Percentiles rank a stretch among this genome's conserved stretches.
Conservation (phyloP, 2,113 vertebrate genomes). For the Brachyhypopomus gauderio region DNA sequence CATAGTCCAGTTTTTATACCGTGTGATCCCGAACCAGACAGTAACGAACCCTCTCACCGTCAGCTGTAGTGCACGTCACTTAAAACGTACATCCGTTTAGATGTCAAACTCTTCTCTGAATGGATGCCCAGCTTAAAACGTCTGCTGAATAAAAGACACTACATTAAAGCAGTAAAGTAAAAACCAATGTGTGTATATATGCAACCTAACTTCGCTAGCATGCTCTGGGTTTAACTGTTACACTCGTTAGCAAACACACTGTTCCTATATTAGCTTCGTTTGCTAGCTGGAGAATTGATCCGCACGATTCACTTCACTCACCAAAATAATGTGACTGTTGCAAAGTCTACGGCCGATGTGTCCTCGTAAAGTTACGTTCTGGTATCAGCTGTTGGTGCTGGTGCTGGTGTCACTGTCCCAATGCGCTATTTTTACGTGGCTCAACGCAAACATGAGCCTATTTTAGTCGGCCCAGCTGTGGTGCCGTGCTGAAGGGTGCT, state of each 20-base stretch:
- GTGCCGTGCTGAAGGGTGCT: background rate
- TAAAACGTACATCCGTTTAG: background rate
- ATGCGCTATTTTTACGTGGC: constrained; percentile 4
- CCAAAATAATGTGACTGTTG: background rate
- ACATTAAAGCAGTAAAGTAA: background rate
- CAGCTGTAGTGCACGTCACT: background rate
- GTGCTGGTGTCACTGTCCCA: background rate
- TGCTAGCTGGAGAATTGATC: too few species aligned
- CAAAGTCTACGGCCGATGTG: background rate
- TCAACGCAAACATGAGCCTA: background rate
- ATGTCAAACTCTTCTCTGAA: background rate
- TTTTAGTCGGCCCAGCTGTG: background rate
- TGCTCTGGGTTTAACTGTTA: too few species aligned
- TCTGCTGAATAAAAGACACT: background rate
- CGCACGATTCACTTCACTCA: background rate
- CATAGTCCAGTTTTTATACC: constrained; percentile 58
- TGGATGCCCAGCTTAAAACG: background rate
- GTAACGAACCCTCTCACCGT: background rate
- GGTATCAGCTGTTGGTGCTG: background rate
- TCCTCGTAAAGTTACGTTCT: background rate
- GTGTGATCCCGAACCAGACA: background rate
- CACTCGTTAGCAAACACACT: too few species aligned
- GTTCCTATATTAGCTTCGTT: too few species aligned
- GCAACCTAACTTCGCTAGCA: background rate
- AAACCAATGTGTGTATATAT: background rate